These are phyloP conservation scores for Adelosebastes latens DNA, from an alignment of 2,797 vertebrate species.

Conservation along the genomic window DNA sequence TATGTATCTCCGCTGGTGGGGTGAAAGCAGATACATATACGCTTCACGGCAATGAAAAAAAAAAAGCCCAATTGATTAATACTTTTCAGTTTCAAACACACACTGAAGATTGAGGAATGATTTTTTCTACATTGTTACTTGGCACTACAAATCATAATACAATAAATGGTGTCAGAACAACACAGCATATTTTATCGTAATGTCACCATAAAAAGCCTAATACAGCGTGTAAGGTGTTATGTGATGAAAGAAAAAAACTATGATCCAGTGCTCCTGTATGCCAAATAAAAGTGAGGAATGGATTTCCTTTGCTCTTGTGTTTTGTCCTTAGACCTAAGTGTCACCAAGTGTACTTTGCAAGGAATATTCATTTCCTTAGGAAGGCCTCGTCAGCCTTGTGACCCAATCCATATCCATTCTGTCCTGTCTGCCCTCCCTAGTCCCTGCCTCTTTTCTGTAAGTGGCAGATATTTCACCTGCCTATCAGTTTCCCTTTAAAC, in stretches of 20 bases:
- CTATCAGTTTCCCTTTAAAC: constrained; percentile 87
- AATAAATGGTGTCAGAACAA: constrained; percentile 31
- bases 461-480: constrained; percentile 85
- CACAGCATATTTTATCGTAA: constrained; percentile 23
- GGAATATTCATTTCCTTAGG: constrained; percentile 86
- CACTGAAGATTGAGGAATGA: neutral
- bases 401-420: constrained; percentile 86
- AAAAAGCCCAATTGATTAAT: constrained; percentile 34
- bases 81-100: constrained; percentile 28
- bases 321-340: constrained; percentile 80
- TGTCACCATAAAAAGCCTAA: constrained; percentile 42
- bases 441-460: constrained; percentile 83
- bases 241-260: constrained; percentile 13
- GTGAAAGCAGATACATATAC: constrained; percentile 66
- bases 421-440: constrained; percentile 80
- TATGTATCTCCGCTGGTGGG: constrained; percentile 57
- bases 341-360: constrained; percentile 82
- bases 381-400: constrained; percentile 83
- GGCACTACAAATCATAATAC: constrained; percentile 18
- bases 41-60: constrained; percentile 24
- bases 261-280: constrained; percentile 48
- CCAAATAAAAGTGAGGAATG: constrained; percentile 69
- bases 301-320: constrained; percentile 71
- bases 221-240: constrained; percentile 26
- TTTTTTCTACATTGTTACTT: neutral